Evolutionary conservation across 2,888 invertebrate species (phyloP).

Genomic region (Mimumesa dahlbomi): DNA sequence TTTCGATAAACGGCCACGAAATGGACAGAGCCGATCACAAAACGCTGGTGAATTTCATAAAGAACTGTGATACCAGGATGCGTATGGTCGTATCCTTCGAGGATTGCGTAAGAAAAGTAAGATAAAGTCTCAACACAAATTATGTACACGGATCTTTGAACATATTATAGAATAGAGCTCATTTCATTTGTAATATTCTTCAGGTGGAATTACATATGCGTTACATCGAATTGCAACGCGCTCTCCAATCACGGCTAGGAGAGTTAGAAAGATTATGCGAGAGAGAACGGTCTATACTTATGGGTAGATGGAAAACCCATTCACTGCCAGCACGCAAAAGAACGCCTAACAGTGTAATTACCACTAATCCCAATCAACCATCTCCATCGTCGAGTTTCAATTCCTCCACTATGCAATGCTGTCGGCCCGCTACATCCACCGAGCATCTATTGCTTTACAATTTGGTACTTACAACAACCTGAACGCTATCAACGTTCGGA

Average conservation of each 20-base stretch:
- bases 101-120: slow-evolving; percentile 95
- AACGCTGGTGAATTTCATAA: slow-evolving; percentile 94
- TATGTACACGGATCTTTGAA: not conserved
- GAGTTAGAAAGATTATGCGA: slow-evolving; percentile 91
- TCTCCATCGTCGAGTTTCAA: slow-evolving; percentile 75
- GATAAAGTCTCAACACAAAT: not conserved
- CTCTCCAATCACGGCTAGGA: slow-evolving; percentile 91
- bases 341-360: slow-evolving; percentile 83
- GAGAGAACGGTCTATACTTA: slow-evolving; percentile 90
- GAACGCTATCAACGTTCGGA: not conserved
- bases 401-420: slow-evolving; percentile 82
- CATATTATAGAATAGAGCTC: not conserved
- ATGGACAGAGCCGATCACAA: slow-evolving; percentile 98
- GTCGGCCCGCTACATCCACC: slow-evolving; percentile 90
- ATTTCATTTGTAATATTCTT: slow-evolving; percentile 1
- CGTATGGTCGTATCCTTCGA: slow-evolving; percentile 98
- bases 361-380: slow-evolving; percentile 69
- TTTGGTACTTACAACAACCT: slow-evolving; percentile 69
- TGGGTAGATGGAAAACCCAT: slow-evolving; percentile 94
- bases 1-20: slow-evolving; percentile 97
- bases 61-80: slow-evolving; percentile 93
- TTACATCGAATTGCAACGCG: slow-evolving; percentile 93
- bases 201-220: slow-evolving; percentile 95
- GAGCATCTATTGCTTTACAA: slow-evolving; percentile 83
- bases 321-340: slow-evolving; percentile 93